phyloP scores from a whole-genome alignment of 2,797 vertebrate genomes.

The Mus minutoides region DNA sequence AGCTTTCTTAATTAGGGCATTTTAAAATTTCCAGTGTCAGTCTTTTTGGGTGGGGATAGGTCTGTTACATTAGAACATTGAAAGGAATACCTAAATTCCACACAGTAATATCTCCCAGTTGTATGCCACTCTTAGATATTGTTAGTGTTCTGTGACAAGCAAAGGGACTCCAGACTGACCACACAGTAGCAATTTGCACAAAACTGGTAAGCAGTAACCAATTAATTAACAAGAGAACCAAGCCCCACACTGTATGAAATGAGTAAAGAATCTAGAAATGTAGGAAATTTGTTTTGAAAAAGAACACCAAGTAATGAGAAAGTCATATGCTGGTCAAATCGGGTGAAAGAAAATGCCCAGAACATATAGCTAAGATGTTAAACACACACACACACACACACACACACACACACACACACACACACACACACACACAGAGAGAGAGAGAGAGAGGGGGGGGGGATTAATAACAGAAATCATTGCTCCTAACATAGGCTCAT shows the following conservation, averaged over 20 bases:
- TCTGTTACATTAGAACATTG: not conserved
- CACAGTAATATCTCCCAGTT: not conserved
- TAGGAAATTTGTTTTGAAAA: not conserved
- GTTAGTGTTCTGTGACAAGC: not conserved
- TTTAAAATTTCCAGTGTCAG: not conserved
- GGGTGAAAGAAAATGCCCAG: not conserved
- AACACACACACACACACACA: conserved; percentile 1
- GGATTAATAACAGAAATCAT: not conserved
- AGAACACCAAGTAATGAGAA: not conserved
- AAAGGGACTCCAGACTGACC: not conserved
- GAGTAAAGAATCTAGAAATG: conserved; percentile 25
- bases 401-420: conserved; percentile 4
- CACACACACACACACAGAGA: conserved; percentile 26
- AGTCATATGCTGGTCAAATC: conserved; percentile 14
- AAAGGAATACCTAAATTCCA: not conserved
- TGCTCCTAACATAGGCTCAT: not conserved
- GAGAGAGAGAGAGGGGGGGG: not conserved
- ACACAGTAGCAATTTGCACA: not conserved
- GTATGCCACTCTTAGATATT: not conserved
- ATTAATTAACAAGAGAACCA: conserved; percentile 13
- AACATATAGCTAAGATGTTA: conserved; percentile 36
- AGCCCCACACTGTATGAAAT: not conserved
- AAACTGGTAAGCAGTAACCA: not conserved
- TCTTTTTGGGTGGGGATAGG: not conserved
- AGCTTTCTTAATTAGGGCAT: not conserved